Evolutionary conservation across 1,140 invertebrate species (phyloP).

Genomic region (Coelopa frigida): DNA sequence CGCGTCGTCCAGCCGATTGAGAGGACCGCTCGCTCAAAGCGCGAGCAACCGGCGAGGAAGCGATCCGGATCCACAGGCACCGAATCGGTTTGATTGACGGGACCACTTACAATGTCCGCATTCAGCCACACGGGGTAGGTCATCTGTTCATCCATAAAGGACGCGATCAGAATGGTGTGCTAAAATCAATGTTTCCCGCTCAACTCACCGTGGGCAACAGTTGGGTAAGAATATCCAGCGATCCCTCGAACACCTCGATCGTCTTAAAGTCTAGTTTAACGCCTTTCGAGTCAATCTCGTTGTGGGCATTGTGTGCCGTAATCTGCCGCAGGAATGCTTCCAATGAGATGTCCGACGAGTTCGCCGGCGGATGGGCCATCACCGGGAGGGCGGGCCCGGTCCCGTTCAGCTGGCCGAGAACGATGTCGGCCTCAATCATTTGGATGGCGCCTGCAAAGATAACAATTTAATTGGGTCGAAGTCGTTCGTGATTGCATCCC

Average conservation of each 20-base stretch:
- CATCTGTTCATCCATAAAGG: slow-evolving; percentile 47
- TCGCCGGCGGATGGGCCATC: slow-evolving; percentile 77
- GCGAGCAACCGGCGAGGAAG: slow-evolving; percentile 53
- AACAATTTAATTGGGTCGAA: neutral
- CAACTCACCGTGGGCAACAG: slow-evolving; percentile 26
- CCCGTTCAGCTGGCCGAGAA: slow-evolving; percentile 55
- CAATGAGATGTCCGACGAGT: slow-evolving; percentile 66
- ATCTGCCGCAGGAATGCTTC: slow-evolving; percentile 62
- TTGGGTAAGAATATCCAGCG: slow-evolving; percentile 51
- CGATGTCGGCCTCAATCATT: slow-evolving; percentile 85
- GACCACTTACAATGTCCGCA: slow-evolving; percentile 78
- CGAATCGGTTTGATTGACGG: slow-evolving; percentile 53
- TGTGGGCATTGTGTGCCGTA: slow-evolving; percentile 44
- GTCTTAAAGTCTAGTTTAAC: slow-evolving; percentile 86
- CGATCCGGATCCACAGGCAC: slow-evolving; percentile 57
- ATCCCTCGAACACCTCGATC: slow-evolving; percentile 65
- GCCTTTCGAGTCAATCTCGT: slow-evolving; percentile 52
- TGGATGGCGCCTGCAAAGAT: slow-evolving; percentile 46
- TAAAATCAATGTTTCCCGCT: neutral
- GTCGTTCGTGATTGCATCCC: neutral
- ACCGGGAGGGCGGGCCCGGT: slow-evolving; percentile 57
- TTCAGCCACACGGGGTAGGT: slow-evolving; percentile 79
- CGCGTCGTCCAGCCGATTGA: slow-evolving; percentile 85
- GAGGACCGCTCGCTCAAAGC: slow-evolving; percentile 58
- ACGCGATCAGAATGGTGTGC: neutral